phyloP scores from a whole-genome alignment of 2,888 invertebrate species.

The Mactromeris polynyma region DNA sequence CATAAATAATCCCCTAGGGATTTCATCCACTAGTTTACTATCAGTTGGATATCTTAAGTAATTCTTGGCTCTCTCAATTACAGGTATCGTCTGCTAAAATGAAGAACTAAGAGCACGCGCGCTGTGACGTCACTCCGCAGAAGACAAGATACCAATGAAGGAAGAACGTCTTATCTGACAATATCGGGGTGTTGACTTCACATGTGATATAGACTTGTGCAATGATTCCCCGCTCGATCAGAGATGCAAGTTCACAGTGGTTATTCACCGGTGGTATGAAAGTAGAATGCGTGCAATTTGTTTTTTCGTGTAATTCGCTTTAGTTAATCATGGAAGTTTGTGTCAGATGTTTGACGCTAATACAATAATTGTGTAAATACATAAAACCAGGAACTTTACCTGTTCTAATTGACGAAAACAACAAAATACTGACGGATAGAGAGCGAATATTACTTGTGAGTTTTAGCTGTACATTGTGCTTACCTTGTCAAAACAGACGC shows the following conservation, averaged over 20 bases:
- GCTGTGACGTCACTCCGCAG: conserved; percentile 63
- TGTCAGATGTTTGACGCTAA: neutral
- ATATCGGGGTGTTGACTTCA: conserved; percentile 70
- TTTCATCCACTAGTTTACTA: conserved; percentile 32
- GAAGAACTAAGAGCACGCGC: conserved; percentile 39
- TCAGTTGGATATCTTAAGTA: conserved; percentile 43
- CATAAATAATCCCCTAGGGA: conserved; percentile 39
- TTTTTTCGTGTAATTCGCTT: conserved; percentile 9
- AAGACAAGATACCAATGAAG: conserved; percentile 50
- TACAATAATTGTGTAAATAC: neutral
- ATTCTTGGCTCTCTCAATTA: conserved; percentile 45
- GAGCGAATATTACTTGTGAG: neutral
- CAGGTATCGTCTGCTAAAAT: conserved; percentile 60
- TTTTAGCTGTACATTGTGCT: neutral
- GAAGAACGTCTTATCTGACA: conserved; percentile 54
- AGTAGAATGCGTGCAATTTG: conserved; percentile 1
- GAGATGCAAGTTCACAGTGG: conserved; percentile 1
- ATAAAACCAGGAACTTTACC: neutral
- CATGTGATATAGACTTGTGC: conserved; percentile 46
- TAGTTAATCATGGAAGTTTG: neutral
- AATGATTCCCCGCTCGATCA: neutral
- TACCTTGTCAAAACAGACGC: conserved; percentile 31
- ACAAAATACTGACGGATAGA: neutral
- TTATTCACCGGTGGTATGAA: neutral
- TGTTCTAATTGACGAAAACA: neutral